Evolutionary conservation across 2,113 vertebrate genomes (phyloP), one percentile per base, ranked within the genome.

Genomic region (Onychostruthus taczanowskii): DNA sequence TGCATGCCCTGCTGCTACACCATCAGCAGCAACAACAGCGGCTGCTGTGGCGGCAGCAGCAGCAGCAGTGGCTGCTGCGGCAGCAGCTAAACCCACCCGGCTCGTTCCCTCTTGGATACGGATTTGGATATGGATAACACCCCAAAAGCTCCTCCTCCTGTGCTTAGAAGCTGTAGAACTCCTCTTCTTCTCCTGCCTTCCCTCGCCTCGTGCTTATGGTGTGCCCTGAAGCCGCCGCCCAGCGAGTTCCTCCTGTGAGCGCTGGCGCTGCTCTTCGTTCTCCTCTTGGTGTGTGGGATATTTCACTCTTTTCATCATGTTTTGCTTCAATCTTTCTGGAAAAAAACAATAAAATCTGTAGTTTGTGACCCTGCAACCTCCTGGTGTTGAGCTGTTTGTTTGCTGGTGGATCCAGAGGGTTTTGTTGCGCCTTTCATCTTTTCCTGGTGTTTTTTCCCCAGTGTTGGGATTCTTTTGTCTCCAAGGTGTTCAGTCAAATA

Each of bases 371-470:
- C 80, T 44, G 94, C 73, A 95, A 87, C 15, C 18, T 64, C 26
- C 52, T 84, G 77, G 73, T 59, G 63, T 16, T 73, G 79, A 1
- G 67, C 3, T 85, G 20, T 74, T 74, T 78, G 37, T 35, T 61
- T 1, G 2, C 10, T 49, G 82, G 3, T 18, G 44, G 20, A 33
- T 23, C 52, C 64, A 4, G 26, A 46, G 37, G 13, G 47, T 9
- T 27, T 43, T 52, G 23, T 13, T 0, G 1, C 12, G 3, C 6
- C 8, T 28, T 17, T 24, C 0, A 0, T 0, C 0, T 66, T 68
- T 39, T 22, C 53, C 50, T 7, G 11, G 8, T 0, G 1, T 1
- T 55, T 61, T 66, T 11, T 11, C 30, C 27, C 14, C 11, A 5
- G 10, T 8, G 8, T 24, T 39, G 44, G 30, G 72, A 6, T 72